phyloP scores from a whole-genome alignment of 1,140 invertebrate species.

The Drosophila willistoni region DNA sequence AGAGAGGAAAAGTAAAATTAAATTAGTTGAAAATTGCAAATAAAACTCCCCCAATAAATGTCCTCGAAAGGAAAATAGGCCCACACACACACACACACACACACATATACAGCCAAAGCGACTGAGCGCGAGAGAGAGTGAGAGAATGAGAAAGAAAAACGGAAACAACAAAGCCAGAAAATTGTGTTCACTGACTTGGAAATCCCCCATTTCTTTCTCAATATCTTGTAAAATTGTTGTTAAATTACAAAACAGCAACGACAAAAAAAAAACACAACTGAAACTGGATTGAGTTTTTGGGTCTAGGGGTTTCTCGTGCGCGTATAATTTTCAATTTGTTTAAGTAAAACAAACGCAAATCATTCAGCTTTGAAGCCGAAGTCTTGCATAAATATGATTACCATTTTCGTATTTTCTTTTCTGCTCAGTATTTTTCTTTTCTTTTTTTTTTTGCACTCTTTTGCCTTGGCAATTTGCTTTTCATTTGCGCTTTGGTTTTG shows the following conservation, averaged over 20 bases:
- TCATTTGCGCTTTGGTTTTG: constrained; percentile 52
- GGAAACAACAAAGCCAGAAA: constrained; percentile 75
- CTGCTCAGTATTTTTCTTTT: constrained; percentile 22
- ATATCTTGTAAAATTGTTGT: constrained; percentile 63
- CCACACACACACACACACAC: constrained; percentile 1
- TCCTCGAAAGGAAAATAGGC: constrained; percentile 60
- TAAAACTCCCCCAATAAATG: constrained; percentile 49
- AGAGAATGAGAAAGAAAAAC: constrained; percentile 4
- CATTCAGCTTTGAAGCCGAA: constrained; percentile 45
- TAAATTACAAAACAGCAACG: constrained; percentile 52
- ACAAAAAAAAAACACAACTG: constrained; percentile 28
- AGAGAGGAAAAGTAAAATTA: constrained; percentile 58
- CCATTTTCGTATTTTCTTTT: constrained; percentile 66
- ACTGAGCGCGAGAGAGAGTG: neutral
- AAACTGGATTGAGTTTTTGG: neutral
- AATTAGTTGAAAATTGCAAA: constrained; percentile 64
- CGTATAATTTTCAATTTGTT: constrained; percentile 81
- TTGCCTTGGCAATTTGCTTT: constrained; percentile 64
- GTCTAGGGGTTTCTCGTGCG: constrained; percentile 25
- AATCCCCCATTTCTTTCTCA: constrained; percentile 40
- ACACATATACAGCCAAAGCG: neutral
- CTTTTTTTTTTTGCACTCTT: constrained; percentile 15
- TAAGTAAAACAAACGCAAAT: constrained; percentile 76
- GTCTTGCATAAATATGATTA: constrained; percentile 74
- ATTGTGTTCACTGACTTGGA: constrained; percentile 80